phyloP scores from a whole-genome alignment of 2,888 invertebrate genomes.

The Machimus rusticus region DNA sequence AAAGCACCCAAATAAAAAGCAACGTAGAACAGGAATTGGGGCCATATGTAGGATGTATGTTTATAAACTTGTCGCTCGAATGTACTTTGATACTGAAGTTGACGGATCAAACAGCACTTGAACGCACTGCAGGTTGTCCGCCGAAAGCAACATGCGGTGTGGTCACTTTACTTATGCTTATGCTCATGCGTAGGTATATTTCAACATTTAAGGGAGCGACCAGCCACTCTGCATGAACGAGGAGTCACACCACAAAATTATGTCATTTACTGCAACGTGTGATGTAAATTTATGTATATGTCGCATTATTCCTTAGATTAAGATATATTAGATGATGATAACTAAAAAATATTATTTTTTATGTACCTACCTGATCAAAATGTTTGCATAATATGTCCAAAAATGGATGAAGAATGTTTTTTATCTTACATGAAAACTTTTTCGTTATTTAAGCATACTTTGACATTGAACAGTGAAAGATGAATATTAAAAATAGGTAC shows the following conservation, averaged over 20 bases:
- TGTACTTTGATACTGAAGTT: neutral
- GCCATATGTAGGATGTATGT: neutral
- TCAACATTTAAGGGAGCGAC: neutral
- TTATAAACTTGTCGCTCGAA: neutral
- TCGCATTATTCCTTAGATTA: neutral
- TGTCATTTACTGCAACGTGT: neutral
- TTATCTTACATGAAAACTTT: neutral
- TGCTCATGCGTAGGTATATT: neutral
- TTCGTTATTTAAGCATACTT: neutral
- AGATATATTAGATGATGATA: neutral
- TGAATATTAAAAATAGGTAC: too few species aligned
- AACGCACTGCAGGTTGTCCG: neutral
- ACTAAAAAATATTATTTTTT: neutral
- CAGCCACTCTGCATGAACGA: neutral
- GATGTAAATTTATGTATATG: neutral
- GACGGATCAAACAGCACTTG: neutral
- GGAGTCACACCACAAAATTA: neutral
- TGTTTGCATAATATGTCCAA: neutral
- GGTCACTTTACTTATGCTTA: neutral
- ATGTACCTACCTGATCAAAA: neutral
- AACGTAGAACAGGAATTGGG: neutral
- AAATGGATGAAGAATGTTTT: neutral
- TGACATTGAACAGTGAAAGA: neutral
- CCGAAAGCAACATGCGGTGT: neutral
- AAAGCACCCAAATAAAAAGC: neutral